Base-by-base conservation (phyloP, 2,113 vertebrate genomes). In the Nycticorax nycticorax region DNA sequence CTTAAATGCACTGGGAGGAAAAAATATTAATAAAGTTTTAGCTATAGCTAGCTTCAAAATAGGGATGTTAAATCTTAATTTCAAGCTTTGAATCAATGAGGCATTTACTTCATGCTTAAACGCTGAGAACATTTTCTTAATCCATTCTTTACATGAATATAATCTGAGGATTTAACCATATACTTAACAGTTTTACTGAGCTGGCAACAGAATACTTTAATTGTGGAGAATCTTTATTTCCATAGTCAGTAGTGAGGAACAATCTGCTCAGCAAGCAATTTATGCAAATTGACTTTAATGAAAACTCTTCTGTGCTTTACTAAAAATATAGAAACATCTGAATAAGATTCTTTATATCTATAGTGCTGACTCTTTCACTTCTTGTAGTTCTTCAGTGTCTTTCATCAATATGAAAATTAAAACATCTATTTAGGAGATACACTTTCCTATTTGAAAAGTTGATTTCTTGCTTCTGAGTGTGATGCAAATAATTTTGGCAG, bases 221-320 rank as follows among this genome's bases (percentile, higher is more conserved):
- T 83, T 86, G 47, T 17, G 55, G 76, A 91, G 39, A 84, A 81
- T 63, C 12, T 88, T 72, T 47, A 59, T 81, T 94, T 90, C 52
- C 48, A 72, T 66, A 86, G 41, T 66, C 16, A 45, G 52, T 33
- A 56, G 30, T 88, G 64, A 91, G 39, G 27, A 93, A 59, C 59
- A 88, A 88, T 71, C 39, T 81, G 41, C 68, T 74, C 60, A 74
- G 37, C 43, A 78, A 89, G 37, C 9, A 91, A 76, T 89, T 92
- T 78, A 92, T 91, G 79, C 47, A 94, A 95, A 96, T 85, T 83
- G 2, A 67, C 73, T 93, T 71, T 68, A 86, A 94, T 86, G 72
- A 92, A 88, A 95, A 89, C 48, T 84, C 41, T 96, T 43, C 48
- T 74, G 45, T 75, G 39, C 47, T 74, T 95, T 85, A 37, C 43